A percentile compares a stretch with the other conserved stretches of the same genome.
Evolutionary conservation across 2,888 invertebrate genomes (phyloP).

Genomic region (Synergus itoensis): DNA sequence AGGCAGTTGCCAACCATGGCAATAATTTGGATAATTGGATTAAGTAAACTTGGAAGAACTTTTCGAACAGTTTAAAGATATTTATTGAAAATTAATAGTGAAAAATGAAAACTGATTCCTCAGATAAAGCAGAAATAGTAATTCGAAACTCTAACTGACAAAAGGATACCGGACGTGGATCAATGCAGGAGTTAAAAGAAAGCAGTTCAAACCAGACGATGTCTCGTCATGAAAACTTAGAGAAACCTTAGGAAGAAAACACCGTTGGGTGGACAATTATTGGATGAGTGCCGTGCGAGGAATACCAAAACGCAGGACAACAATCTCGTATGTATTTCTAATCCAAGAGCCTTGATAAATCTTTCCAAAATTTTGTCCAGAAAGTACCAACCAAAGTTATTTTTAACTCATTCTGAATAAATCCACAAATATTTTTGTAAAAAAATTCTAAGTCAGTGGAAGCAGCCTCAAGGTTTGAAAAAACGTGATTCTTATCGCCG

Average conservation of each 20-base stretch:
- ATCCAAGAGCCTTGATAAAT: neutral
- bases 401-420: no score
- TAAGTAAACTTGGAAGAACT: neutral
- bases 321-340: neutral
- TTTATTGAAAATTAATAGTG: neutral
- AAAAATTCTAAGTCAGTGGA: neutral
- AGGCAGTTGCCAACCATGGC: no score
- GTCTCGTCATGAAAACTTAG: constrained; percentile 22
- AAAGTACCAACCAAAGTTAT: neutral
- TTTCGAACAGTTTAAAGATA: neutral
- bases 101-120: constrained; percentile 1
- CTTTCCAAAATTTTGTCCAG: neutral
- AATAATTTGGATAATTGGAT: neutral
- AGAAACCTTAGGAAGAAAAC: constrained; percentile 28
- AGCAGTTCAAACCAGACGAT: constrained; percentile 12
- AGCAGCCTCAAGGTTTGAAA: neutral
- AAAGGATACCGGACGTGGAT: constrained; percentile 33
- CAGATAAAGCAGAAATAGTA: neutral
- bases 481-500: neutral
- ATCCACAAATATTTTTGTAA: neutral
- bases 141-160: constrained; percentile 21
- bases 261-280: constrained; percentile 40
- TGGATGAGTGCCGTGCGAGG: constrained; percentile 34
- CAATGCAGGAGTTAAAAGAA: constrained; percentile 19
- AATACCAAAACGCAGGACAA: constrained; percentile 29